A percentile compares a stretch with the other conserved stretches of the same genome.
Conservation (phyloP, 2,888 invertebrate genomes). For the Drymonia ruficornis region DNA sequence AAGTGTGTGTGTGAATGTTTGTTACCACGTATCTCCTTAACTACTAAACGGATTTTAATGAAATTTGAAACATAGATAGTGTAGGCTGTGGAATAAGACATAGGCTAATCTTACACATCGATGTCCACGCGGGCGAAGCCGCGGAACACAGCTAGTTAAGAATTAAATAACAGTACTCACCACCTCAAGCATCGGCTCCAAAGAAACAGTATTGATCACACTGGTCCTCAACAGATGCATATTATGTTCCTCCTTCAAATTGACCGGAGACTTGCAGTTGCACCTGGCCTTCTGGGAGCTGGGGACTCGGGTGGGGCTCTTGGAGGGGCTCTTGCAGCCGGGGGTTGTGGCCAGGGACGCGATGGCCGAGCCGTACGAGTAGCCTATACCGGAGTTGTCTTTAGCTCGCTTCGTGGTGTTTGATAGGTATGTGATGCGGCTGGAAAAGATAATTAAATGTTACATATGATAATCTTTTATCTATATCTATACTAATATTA, state of each 20-base stretch:
- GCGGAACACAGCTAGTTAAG: too few species aligned
- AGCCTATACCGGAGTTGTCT: constrained; percentile 74
- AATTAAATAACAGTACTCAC: constrained; percentile 46
- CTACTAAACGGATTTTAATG: too few species aligned
- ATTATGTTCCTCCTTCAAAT: constrained; percentile 47
- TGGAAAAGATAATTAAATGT: constrained; percentile 42
- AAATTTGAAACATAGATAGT: too few species aligned
- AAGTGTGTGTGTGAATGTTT: too few species aligned
- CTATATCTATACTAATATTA: too few species aligned
- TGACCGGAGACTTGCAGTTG: constrained; percentile 55
- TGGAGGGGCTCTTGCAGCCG: constrained; percentile 40
- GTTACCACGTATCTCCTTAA: too few species aligned
- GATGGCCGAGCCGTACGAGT: constrained; percentile 72
- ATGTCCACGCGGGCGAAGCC: too few species aligned
- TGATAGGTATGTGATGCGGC: constrained; percentile 60
- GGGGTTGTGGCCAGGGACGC: constrained; percentile 54
- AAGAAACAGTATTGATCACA: constrained; percentile 63
- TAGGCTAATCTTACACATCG: too few species aligned
- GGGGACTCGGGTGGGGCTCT: constrained; percentile 18
- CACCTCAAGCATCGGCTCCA: constrained; percentile 51
- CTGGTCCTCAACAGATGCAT: constrained; percentile 70
- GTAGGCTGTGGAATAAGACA: too few species aligned
- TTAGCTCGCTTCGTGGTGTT: constrained; percentile 70
- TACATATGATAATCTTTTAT: constrained; percentile 4
- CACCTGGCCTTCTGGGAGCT: constrained; percentile 48